These are phyloP conservation scores for Nerophis ophidion DNA, from an alignment of 2,113 vertebrate genomes.

Conservation along the genomic window DNA sequence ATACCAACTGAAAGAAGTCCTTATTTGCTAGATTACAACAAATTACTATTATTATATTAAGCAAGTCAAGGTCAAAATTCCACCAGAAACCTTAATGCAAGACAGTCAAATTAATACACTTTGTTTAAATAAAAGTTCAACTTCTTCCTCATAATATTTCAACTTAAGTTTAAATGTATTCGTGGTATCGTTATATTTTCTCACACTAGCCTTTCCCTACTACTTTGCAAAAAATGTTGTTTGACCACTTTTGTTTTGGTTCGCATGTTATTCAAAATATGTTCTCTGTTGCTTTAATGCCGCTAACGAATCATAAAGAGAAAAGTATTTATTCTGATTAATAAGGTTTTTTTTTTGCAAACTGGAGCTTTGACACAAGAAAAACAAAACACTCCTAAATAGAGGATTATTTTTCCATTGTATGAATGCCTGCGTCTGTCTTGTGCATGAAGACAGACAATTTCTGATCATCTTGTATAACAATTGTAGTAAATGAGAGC, in stretches of 20 bases:
- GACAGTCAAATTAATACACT: too few species aligned
- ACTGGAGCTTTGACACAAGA: background rate
- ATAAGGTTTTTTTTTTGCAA: background rate
- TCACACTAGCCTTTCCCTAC: too few species aligned
- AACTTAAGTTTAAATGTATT: too few species aligned
- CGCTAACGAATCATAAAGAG: background rate
- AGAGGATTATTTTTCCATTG: background rate
- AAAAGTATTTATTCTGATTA: too few species aligned
- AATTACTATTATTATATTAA: background rate
- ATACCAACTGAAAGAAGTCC: background rate
- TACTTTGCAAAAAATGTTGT: too few species aligned
- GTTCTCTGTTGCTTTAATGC: background rate
- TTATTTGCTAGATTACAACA: background rate
- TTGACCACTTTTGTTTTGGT: too few species aligned
- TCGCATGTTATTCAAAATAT: too few species aligned
- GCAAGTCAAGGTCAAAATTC: background rate
- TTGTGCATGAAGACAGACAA: background rate
- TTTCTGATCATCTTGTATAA: background rate
- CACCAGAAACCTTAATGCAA: background rate
- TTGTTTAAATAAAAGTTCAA: too few species aligned
- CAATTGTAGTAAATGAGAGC: background rate
- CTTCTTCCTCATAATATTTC: too few species aligned
- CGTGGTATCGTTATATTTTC: too few species aligned
- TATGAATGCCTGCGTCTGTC: background rate
- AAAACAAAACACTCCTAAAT: background rate